Evolutionary conservation across 2,113 vertebrate species (phyloP).

Genomic region (Sminthopsis crassicaudata): DNA sequence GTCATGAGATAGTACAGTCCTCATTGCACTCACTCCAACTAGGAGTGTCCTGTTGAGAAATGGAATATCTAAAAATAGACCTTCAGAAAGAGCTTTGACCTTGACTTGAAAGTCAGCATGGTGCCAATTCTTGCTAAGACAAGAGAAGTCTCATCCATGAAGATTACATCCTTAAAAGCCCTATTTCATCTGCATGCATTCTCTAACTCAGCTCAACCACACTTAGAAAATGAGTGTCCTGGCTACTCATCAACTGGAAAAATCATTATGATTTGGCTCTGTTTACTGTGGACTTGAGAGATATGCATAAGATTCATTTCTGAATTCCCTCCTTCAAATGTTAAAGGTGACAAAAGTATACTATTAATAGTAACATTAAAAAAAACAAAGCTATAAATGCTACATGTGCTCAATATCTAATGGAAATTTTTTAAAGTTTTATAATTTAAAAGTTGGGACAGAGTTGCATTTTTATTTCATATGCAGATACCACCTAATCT

Average conservation of each 20-base stretch:
- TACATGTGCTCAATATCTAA: constrained; percentile 31
- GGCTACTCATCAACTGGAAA: constrained; percentile 66
- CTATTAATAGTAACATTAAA: constrained; percentile 62
- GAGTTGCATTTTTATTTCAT: neutral
- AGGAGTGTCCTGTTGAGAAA: constrained; percentile 55
- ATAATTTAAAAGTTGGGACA: neutral
- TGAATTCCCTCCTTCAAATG: constrained; percentile 49
- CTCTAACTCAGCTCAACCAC: constrained; percentile 58
- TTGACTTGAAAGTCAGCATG: constrained; percentile 62
- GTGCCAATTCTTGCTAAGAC: constrained; percentile 28
- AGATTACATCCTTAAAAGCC: constrained; percentile 63
- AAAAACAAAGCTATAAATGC: constrained; percentile 51
- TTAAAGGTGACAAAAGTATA: constrained; percentile 59
- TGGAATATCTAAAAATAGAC: constrained; percentile 63
- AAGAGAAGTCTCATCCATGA: constrained; percentile 62
- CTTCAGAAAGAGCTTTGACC: constrained; percentile 60
- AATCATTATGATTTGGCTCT: constrained; percentile 68
- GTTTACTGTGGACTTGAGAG: constrained; percentile 56
- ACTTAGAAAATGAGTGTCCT: constrained; percentile 63
- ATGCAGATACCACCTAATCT: neutral
- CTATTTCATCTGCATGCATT: constrained; percentile 59
- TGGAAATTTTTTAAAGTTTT: neutral
- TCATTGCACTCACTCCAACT: constrained; percentile 9
- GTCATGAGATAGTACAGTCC: too few relatives aligned
- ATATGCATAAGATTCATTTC: constrained; percentile 57